Conservation (phyloP, 1,140 invertebrate species). For the Trinorchestia longiramus region DNA sequence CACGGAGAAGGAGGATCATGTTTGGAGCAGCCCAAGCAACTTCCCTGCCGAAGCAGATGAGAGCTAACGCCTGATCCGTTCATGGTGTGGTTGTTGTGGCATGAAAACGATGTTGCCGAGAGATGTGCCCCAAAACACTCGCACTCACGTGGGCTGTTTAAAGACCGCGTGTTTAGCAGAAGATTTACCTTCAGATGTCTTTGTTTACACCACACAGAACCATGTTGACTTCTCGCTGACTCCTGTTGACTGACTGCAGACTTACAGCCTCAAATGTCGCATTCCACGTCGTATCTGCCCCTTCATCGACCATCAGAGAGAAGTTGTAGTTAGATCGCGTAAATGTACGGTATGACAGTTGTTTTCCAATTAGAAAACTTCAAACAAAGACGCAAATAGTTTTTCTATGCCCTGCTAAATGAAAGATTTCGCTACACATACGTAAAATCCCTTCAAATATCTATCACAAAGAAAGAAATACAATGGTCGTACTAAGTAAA, state of each 20-base stretch:
- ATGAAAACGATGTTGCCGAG: slow-evolving; percentile 42
- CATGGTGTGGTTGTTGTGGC: neutral
- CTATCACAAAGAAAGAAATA: neutral
- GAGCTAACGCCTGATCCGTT: neutral
- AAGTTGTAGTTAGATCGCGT: neutral
- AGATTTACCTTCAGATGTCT: slow-evolving; percentile 52
- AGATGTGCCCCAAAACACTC: slow-evolving; percentile 37
- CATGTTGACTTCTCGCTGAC: slow-evolving; percentile 36
- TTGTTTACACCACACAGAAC: slow-evolving; percentile 33
- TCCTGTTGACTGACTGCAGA: slow-evolving; percentile 48
- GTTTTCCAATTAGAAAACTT: neutral
- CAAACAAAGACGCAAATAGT: neutral
- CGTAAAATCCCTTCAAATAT: neutral
- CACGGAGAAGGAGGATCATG: neutral
- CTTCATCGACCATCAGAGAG: neutral
- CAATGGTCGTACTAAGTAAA: neutral
- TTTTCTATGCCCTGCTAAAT: neutral
- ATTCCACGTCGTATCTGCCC: neutral
- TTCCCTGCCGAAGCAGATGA: neutral
- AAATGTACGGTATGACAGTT: neutral
- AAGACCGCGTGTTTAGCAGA: slow-evolving; percentile 15
- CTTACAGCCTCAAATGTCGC: slow-evolving; percentile 31
- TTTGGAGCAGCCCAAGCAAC: neutral
- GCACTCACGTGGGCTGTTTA: slow-evolving; percentile 38
- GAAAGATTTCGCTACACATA: neutral